These are phyloP conservation scores for Eleutherodactylus coqui DNA, from an alignment of 2,797 vertebrate species.

Conservation along the genomic window DNA sequence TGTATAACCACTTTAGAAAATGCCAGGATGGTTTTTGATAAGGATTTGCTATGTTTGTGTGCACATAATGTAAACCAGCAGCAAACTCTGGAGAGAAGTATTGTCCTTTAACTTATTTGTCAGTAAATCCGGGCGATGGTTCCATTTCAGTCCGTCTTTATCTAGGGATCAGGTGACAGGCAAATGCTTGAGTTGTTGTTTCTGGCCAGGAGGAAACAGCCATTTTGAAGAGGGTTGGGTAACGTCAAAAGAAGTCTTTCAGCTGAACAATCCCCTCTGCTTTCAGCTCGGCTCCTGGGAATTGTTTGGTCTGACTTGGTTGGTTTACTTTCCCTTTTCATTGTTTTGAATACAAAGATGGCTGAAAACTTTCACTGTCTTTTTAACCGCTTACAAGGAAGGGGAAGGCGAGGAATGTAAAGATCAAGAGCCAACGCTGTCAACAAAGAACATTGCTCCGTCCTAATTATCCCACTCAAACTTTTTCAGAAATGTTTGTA, in stretches of 20 bases:
- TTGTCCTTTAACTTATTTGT: conserved; percentile 25
- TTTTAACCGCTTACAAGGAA: conserved; percentile 64
- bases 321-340: conserved; percentile 66
- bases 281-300: conserved; percentile 68
- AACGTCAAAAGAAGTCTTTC: conserved; percentile 70
- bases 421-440: conserved; percentile 24
- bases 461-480: neutral
- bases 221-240: conserved; percentile 64
- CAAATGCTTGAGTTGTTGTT: conserved; percentile 67
- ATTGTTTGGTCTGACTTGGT: conserved; percentile 71
- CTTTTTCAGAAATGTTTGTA: neutral
- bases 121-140: conserved; percentile 37
- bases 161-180: conserved; percentile 64
- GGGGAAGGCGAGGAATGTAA: conserved; percentile 45
- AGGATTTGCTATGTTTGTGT: neutral
- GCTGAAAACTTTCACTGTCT: conserved; percentile 64
- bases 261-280: conserved; percentile 70
- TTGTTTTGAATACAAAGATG: conserved; percentile 63
- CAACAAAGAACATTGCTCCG: conserved; percentile 12
- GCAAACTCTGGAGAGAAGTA: conserved; percentile 23
- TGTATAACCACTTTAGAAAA: neutral
- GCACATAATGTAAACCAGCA: neutral
- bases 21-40: too few species aligned
- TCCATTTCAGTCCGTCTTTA: conserved; percentile 61
- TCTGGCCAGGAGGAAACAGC: conserved; percentile 69